These are phyloP conservation scores for Oconnorella tubifera DNA, from an alignment of 2,888 invertebrate species.

Conservation along the genomic window DNA sequence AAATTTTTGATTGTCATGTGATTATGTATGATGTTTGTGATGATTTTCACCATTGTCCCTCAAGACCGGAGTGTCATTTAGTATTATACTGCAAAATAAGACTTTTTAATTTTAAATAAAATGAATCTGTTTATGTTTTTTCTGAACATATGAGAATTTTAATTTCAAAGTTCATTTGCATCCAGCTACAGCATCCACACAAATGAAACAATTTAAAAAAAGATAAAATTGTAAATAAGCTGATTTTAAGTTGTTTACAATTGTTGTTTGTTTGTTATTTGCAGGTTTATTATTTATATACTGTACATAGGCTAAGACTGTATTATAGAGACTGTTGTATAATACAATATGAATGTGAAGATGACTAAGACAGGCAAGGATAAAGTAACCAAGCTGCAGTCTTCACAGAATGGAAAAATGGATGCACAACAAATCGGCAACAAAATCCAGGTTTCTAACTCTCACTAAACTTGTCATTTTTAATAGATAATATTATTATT, in stretches of 20 bases:
- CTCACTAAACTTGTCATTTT: no score
- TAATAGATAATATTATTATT: no score
- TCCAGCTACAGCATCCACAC: background rate
- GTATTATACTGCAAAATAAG: no score
- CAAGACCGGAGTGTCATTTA: no score
- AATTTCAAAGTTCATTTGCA: no score
- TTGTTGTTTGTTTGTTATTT: slow-evolving; percentile 1
- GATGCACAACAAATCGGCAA: slow-evolving; percentile 1
- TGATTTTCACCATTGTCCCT: no score
- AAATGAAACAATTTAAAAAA: background rate
- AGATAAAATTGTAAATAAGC: background rate
- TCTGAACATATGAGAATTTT: no score
- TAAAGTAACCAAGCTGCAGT: background rate
- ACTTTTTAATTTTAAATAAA: no score
- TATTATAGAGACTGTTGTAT: background rate
- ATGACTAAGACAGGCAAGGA: slow-evolving; percentile 6
- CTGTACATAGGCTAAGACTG: slow-evolving; percentile 12
- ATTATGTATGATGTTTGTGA: no score
- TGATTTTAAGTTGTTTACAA: background rate
- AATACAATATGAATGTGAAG: slow-evolving; percentile 8
- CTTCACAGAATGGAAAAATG: slow-evolving; percentile 12
- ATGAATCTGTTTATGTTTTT: no score
- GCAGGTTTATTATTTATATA: slow-evolving; percentile 1
- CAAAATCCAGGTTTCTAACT: slow-evolving; percentile 8
- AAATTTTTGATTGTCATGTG: no score